Evolutionary conservation across 2,888 invertebrate genomes (phyloP).

Genomic region (Margaritifera margaritifera): DNA sequence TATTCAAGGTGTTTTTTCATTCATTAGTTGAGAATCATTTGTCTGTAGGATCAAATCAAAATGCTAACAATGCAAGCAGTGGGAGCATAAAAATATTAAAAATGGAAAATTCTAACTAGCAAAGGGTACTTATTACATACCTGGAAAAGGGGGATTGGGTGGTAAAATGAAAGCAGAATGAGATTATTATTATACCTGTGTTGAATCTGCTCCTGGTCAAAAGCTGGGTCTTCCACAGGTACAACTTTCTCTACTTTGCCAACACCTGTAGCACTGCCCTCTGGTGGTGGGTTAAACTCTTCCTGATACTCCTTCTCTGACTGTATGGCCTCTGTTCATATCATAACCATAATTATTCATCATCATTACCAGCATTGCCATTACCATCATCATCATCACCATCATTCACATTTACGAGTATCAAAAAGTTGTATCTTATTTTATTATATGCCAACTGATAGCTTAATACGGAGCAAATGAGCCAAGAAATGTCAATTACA

Average conservation of each 20-base stretch:
- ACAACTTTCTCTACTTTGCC: conserved; percentile 66
- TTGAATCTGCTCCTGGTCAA: conserved; percentile 71
- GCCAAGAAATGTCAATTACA: no score
- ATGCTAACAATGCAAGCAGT: no score
- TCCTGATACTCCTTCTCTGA: conserved; percentile 66
- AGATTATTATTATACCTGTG: conserved; percentile 53
- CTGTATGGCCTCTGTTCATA: conserved; percentile 54
- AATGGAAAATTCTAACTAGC: neutral
- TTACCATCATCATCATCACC: no score
- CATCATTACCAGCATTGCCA: no score
- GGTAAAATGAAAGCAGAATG: no score
- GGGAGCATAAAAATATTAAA: neutral
- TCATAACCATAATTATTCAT: neutral
- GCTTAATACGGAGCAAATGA: no score
- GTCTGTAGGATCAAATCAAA: no score
- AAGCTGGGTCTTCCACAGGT: conserved; percentile 63
- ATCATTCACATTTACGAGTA: no score
- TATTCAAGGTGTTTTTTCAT: no score
- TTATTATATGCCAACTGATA: no score
- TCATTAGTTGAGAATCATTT: no score
- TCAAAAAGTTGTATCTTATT: no score
- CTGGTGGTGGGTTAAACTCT: conserved; percentile 71
- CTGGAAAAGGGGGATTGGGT: neutral
- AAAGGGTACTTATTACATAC: neutral
- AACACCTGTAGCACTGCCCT: conserved; percentile 70